Percentiles rank a stretch among this genome's conserved stretches.
Evolutionary conservation across 2,113 vertebrate genomes (phyloP).

Genomic region (Chrysemys picta): DNA sequence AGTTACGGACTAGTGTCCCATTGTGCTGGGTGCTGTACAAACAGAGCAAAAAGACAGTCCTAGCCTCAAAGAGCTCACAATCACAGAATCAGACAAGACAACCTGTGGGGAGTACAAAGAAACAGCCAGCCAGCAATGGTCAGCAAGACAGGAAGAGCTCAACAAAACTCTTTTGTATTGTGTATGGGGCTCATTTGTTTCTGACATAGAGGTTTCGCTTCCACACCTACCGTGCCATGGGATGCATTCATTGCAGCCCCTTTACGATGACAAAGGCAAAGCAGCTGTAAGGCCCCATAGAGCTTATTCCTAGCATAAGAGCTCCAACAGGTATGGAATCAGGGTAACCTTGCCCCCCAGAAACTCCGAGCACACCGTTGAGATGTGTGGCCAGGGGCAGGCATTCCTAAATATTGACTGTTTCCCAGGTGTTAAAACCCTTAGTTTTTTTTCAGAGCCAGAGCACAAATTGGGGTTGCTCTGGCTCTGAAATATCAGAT

Average conservation of each 20-base stretch:
- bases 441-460: background rate
- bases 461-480: background rate
- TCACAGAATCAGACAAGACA: background rate
- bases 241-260: background rate
- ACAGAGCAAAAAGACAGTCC: background rate
- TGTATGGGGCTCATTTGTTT: accelerated
- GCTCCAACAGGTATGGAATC: background rate
- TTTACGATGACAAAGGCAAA: accelerated
- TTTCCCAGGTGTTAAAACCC: background rate
- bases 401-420: background rate
- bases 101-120: accelerated
- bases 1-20: no score
- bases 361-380: accelerated
- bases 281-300: accelerated
- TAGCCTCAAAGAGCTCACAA: background rate
- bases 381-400: background rate
- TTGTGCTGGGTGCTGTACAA: no score
- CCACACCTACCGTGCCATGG: accelerated
- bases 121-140: background rate
- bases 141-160: background rate
- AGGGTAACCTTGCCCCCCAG: accelerated
- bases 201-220: background rate
- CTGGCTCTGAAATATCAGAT: background rate
- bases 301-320: background rate
- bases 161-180: background rate